Evolutionary conservation across 64 coral and sea anemone species (phyloP).

Genomic region (Montipora foliosa): DNA sequence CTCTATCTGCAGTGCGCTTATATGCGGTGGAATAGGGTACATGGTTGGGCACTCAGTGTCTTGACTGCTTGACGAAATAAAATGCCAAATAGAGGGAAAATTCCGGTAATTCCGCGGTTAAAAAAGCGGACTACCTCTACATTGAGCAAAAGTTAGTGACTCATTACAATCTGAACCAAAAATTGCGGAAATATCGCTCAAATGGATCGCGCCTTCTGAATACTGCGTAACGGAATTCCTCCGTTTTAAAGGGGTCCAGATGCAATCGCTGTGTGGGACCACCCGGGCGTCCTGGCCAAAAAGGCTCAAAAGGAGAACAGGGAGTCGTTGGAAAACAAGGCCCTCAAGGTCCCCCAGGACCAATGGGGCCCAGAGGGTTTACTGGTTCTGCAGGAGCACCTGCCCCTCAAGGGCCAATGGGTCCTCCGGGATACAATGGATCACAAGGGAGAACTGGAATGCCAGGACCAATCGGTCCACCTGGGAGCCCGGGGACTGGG

Average conservation of each 20-base stretch:
- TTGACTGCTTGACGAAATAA: too few relatives aligned
- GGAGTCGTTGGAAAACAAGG: neutral
- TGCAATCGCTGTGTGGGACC: neutral
- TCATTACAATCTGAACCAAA: too few relatives aligned
- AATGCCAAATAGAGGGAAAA: too few relatives aligned
- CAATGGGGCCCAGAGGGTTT: conserved; percentile 19
- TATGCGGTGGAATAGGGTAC: too few relatives aligned
- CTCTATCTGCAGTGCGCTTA: too few relatives aligned
- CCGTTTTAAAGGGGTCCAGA: neutral
- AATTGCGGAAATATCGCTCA: too few relatives aligned
- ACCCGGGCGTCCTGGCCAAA: conserved; percentile 16
- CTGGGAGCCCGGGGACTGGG: neutral
- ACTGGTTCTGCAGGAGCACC: neutral
- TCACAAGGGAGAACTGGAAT: neutral
- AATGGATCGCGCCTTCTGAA: neutral
- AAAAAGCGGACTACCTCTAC: too few relatives aligned
- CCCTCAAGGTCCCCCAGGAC: neutral
- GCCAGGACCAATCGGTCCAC: neutral
- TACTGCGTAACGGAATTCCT: neutral
- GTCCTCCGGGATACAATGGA: conserved; percentile 2
- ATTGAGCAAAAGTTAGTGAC: too few relatives aligned
- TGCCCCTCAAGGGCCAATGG: neutral
- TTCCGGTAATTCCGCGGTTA: too few relatives aligned
- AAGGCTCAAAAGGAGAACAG: conserved; percentile 4
- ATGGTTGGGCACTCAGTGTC: too few relatives aligned